Percentiles rank a stretch among this genome's conserved stretches.
phyloP scores from a whole-genome alignment of 2,797 vertebrate genomes.

The Pitangus sulphuratus region DNA sequence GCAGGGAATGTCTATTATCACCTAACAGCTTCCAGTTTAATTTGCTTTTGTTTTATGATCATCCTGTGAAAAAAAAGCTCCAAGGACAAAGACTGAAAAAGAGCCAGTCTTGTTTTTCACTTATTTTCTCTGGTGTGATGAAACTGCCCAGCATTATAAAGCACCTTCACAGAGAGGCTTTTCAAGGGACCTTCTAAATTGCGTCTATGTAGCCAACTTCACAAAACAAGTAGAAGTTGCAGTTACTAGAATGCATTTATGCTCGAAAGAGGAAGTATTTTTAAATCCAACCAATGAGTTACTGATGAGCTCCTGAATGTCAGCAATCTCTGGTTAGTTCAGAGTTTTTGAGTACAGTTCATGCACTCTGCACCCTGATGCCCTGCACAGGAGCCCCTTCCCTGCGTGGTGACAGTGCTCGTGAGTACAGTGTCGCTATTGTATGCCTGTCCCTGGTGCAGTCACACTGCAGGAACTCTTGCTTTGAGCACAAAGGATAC shows the following conservation, averaged over 20 bases:
- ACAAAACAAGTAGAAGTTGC: not conserved
- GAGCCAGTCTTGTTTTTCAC: not conserved
- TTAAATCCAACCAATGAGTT: not conserved
- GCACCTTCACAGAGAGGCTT: not conserved
- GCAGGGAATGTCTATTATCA: not conserved
- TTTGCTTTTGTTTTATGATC: not conserved
- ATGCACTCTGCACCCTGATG: not conserved
- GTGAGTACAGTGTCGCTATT: accelerated
- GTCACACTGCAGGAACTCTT: not conserved
- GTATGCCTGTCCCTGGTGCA: not conserved
- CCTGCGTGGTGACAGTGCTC: not conserved
- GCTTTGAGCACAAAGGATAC: not conserved
- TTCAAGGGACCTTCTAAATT: not conserved
- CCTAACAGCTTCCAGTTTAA: not conserved
- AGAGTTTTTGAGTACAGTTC: not conserved
- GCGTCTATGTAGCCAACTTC: not conserved
- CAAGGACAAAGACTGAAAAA: not conserved
- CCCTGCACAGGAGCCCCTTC: not conserved
- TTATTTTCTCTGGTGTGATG: not conserved
- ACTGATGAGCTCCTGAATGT: not conserved
- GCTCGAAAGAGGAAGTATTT: not conserved
- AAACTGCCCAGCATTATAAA: not conserved
- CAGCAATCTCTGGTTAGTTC: not conserved
- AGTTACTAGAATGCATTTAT: not conserved
- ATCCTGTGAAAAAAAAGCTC: not conserved